Evolutionary conservation across 1,140 invertebrate genomes (phyloP), one percentile per base, ranked within the genome.

Genomic region (Akabosia matsudoensis): DNA sequence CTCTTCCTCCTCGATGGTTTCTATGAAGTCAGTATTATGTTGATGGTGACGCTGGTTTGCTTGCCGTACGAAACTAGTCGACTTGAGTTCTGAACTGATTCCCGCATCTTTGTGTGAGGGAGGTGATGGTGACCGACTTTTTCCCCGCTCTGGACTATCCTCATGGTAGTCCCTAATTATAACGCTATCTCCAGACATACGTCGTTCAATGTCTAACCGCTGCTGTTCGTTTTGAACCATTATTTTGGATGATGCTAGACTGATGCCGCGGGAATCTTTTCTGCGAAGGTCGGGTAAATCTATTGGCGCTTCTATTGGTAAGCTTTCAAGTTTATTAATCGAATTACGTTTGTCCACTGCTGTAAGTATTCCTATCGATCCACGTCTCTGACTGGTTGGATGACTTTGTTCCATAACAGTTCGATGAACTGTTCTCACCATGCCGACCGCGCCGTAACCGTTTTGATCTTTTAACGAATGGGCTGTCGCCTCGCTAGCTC

Each of bases 101-200:
- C 26, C 22, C n/a, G 28, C 26, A 67, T 67, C 31, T 45, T 45
- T 45, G 37, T 7, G 56, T 64, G 56, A 64, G 4, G 56, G 56
- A n/a, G n/a, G n/a, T 64, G n/a, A n/a, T 22, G 56, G 56, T 22
- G 56, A 64, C 56, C 7, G 28, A 22, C 7, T 13, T 26, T 37
- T 22, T 72, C 45, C 70, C 33, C 28, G 24, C 13, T 28, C 4
- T 75, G 1, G 78, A 52, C 31, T 76, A 61, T 71, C 61, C 18
- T 45, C 37, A 45, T 7, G 7, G 18, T 45, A 18, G 31, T 28
- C 31, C 4, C 3, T 2, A n/a, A 31, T 31, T 3, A 16, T 30
- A 16, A 4, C 28, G 10, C 61, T 24, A 67, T 31, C 22, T 30
- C 31, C 28, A 30, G 22, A 16, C 7, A 16, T 30, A 30, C 31